A percentile compares a stretch with the other conserved stretches of the same genome.
These are phyloP conservation scores for Catocala nupta DNA, from an alignment of 2,888 invertebrate genomes.

Conservation along the genomic window DNA sequence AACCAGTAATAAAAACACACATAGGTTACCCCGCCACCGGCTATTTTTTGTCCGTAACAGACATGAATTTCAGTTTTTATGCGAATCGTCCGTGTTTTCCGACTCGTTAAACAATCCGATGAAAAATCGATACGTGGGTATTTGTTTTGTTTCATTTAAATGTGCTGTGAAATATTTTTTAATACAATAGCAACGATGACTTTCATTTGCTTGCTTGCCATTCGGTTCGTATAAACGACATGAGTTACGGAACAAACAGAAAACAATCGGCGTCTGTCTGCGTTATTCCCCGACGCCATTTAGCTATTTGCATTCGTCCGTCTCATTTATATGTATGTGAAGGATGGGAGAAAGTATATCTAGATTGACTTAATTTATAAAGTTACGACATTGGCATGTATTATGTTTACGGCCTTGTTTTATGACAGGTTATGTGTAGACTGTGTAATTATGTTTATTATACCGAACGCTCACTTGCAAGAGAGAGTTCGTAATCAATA, in stretches of 20 bases:
- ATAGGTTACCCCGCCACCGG: slow-evolving; percentile 15
- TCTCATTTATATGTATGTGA: slow-evolving; percentile 13
- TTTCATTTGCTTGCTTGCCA: slow-evolving; percentile 4
- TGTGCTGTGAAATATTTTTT: slow-evolving; percentile 5
- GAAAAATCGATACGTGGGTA: slow-evolving; percentile 61
- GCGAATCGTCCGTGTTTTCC: slow-evolving; percentile 61
- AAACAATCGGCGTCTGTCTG: background rate
- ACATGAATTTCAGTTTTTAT: slow-evolving; percentile 66
- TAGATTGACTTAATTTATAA: slow-evolving; percentile 31
- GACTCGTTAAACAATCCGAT: slow-evolving; percentile 71
- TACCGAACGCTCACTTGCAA: slow-evolving; percentile 24
- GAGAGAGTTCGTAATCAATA: background rate
- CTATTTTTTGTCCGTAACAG: slow-evolving; percentile 57
- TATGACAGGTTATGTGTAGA: slow-evolving; percentile 19
- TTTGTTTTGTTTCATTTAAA: slow-evolving; percentile 34
- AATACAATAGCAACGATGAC: background rate
- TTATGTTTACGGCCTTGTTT: slow-evolving; percentile 37
- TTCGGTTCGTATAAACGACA: background rate
- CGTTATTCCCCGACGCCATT: slow-evolving; percentile 12
- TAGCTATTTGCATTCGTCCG: slow-evolving; percentile 10
- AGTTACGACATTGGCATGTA: slow-evolving; percentile 27
- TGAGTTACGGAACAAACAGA: slow-evolving; percentile 1
- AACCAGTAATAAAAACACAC: slow-evolving; percentile 38
- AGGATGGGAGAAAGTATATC: slow-evolving; percentile 20
- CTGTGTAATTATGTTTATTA: slow-evolving; percentile 23